Percentiles rank a stretch among this genome's conserved stretches.
phyloP scores from a whole-genome alignment of 2,888 invertebrate genomes.

The Sussaba pulchella region DNA sequence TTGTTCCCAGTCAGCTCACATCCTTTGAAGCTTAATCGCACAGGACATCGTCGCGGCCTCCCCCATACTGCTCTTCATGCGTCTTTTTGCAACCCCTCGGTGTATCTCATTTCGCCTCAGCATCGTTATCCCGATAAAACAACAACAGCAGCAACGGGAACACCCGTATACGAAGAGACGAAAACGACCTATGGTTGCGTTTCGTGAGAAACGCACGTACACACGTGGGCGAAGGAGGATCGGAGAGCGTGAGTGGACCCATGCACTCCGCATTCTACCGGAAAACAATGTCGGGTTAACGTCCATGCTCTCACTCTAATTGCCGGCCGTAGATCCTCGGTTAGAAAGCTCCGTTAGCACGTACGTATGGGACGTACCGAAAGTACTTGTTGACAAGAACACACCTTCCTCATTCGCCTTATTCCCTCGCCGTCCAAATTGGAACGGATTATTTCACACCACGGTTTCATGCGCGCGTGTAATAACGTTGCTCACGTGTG shows the following conservation, averaged over 20 bases:
- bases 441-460: not conserved
- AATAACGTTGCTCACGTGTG: too few species aligned
- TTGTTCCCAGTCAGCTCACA: slow-evolving; percentile 40
- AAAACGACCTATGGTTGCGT: not conserved
- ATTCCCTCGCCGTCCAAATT: slow-evolving; percentile 6
- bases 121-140: slow-evolving; percentile 6
- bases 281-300: slow-evolving; percentile 58
- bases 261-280: slow-evolving; percentile 23
- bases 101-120: slow-evolving; percentile 51
- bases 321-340: slow-evolving; percentile 46
- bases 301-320: slow-evolving; percentile 48
- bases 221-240: not conserved
- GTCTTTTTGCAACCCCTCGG: not conserved
- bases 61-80: slow-evolving; percentile 9
- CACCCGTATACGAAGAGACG: slow-evolving; percentile 15
- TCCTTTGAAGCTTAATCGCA: slow-evolving; percentile 70
- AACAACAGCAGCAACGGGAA: not conserved
- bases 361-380: slow-evolving; percentile 7
- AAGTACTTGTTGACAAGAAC: slow-evolving; percentile 52
- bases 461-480: not conserved
- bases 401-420: slow-evolving; percentile 12
- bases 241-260: slow-evolving; percentile 6
- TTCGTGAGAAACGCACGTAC: slow-evolving; percentile 26
- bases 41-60: slow-evolving; percentile 69
- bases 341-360: slow-evolving; percentile 53